Percentiles rank a stretch among this genome's conserved stretches.
These are phyloP conservation scores for Myrmecobius fasciatus DNA, from an alignment of 2,113 vertebrate species.

Conservation along the genomic window DNA sequence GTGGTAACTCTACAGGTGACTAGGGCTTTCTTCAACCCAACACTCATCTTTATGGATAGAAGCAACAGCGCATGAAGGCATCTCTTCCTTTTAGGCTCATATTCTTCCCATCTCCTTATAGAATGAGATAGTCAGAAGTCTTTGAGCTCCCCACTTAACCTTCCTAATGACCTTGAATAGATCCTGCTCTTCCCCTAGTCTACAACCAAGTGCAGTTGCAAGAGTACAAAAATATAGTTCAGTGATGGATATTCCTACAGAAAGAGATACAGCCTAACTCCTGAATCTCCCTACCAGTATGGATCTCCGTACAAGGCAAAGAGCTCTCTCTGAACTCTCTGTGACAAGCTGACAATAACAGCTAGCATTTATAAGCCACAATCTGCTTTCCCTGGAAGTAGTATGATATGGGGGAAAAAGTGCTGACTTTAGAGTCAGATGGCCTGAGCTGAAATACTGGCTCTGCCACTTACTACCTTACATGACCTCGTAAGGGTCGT, in stretches of 20 bases:
- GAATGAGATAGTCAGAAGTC: background rate
- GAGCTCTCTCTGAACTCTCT: background rate
- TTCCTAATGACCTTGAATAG: background rate
- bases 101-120: background rate
- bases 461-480: background rate
- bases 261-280: background rate
- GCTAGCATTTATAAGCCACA: too few species aligned
- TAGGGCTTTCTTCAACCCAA: background rate
- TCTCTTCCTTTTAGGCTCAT: background rate
- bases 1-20: background rate
- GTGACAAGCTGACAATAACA: background rate
- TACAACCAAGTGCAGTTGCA: background rate
- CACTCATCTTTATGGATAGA: background rate
- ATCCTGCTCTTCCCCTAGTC: background rate
- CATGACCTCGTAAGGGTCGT: background rate
- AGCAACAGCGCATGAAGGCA: background rate
- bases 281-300: background rate
- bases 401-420: background rate
- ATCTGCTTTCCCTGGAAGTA: background rate
- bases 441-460: background rate
- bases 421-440: background rate
- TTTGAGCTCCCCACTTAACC: background rate
- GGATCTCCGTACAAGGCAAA: background rate
- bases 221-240: background rate
- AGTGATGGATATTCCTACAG: background rate